Conservation (phyloP, 2,888 invertebrate genomes). For the Tetrapedia diversipes region DNA sequence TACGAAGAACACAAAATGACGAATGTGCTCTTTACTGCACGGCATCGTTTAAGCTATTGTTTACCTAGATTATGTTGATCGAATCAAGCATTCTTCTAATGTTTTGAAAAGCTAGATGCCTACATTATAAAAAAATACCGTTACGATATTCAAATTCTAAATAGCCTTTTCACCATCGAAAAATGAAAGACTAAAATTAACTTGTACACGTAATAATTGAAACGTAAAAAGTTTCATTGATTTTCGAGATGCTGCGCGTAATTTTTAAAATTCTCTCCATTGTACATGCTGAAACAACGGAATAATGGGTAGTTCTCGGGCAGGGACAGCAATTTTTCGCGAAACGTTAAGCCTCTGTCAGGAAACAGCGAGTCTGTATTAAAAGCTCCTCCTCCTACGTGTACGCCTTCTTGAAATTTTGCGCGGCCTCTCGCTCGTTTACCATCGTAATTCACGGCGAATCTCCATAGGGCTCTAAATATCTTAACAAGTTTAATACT, state of each 20-base stretch:
- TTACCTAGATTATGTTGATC: too few relatives aligned
- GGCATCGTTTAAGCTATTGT: too few relatives aligned
- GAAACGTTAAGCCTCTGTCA: not conserved
- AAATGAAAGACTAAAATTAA: too few relatives aligned
- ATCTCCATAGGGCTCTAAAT: constrained; percentile 68
- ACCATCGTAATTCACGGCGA: constrained; percentile 59
- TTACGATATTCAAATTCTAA: too few relatives aligned
- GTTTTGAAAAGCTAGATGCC: too few relatives aligned
- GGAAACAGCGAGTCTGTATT: constrained; percentile 35
- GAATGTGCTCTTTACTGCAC: too few relatives aligned
- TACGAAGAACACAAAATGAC: too few relatives aligned
- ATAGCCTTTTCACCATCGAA: too few relatives aligned
- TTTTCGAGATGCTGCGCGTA: not conserved
- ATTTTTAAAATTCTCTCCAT: not conserved
- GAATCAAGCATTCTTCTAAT: too few relatives aligned
- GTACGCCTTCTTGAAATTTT: constrained; percentile 59
- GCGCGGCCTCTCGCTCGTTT: constrained; percentile 48
- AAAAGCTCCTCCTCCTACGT: constrained; percentile 32
- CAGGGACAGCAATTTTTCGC: constrained; percentile 18
- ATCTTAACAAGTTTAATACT: constrained; percentile 72
- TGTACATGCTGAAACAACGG: constrained; percentile 33
- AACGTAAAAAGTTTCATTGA: too few relatives aligned
- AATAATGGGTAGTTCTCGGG: constrained; percentile 15
- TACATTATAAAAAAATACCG: too few relatives aligned
- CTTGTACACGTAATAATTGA: too few relatives aligned